Percentiles rank a stretch among this genome's conserved stretches.
phyloP scores from a whole-genome alignment of 2,113 vertebrate species.

The Charadrius vociferus region DNA sequence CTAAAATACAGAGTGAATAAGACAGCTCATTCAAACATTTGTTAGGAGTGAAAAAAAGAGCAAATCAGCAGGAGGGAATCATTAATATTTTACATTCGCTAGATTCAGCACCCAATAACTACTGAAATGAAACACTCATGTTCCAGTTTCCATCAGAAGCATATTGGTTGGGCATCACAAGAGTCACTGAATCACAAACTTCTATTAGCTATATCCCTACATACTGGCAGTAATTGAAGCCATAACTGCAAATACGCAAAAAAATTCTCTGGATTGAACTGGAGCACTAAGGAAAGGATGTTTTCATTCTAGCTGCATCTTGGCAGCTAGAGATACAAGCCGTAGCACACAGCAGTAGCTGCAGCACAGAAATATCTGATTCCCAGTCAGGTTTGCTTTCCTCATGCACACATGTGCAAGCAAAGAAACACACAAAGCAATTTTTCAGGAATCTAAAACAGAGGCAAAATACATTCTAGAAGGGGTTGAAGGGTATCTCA shows the following conservation, averaged over 20 bases:
- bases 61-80: background rate
- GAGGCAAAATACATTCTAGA: background rate
- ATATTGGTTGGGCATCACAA: background rate
- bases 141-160: background rate
- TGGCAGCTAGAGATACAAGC: background rate
- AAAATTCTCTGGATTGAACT: background rate
- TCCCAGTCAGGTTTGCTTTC: background rate
- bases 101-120: background rate
- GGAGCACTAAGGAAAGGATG: background rate
- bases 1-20: background rate
- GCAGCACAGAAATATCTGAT: background rate
- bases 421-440: background rate
- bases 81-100: background rate
- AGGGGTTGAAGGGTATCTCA: background rate
- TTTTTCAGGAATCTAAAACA: background rate
- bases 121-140: background rate
- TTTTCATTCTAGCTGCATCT: background rate
- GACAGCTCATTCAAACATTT: background rate
- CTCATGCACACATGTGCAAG: background rate
- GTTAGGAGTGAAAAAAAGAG: background rate
- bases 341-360: background rate
- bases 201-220: background rate
- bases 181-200: background rate
- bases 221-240: background rate
- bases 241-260: background rate